Percentiles rank a stretch among this genome's conserved stretches.
phyloP scores from a whole-genome alignment of 2,113 vertebrate genomes.

The Atherinomorus stipes region DNA sequence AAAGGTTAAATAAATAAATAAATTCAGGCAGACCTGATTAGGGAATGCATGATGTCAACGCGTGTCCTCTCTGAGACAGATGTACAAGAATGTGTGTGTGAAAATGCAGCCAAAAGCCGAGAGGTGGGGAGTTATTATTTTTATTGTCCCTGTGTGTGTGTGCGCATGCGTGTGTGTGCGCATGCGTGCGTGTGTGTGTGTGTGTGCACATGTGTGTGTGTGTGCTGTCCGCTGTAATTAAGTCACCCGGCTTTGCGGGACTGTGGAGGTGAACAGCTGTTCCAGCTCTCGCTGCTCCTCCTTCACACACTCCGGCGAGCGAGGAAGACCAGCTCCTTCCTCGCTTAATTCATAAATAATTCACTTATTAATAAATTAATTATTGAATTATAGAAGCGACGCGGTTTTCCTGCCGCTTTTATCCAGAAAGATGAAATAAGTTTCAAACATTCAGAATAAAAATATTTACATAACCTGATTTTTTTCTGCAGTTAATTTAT shows the following conservation, averaged over 20 bases:
- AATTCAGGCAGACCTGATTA: too few relatives aligned
- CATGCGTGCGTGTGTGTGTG: too few relatives aligned
- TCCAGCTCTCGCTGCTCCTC: constrained; percentile 50
- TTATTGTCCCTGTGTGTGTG: too few relatives aligned
- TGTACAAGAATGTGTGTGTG: constrained; percentile 14
- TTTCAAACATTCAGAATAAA: not conserved
- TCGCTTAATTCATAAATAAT: constrained; percentile 22
- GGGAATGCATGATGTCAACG: too few relatives aligned
- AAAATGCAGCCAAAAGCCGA: constrained; percentile 50
- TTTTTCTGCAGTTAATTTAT: not conserved
- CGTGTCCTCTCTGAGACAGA: too few relatives aligned
- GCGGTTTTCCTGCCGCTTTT: not conserved
- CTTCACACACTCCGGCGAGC: constrained; percentile 19
- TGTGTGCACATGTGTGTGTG: constrained; percentile 14
- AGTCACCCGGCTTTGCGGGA: constrained; percentile 71
- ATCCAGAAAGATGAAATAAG: not conserved
- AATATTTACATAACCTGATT: too few relatives aligned
- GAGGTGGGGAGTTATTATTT: constrained; percentile 56
- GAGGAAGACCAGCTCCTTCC: constrained; percentile 7
- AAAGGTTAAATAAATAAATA: too few relatives aligned
- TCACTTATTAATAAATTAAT: constrained; percentile 11
- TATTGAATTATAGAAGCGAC: not conserved
- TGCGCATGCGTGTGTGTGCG: too few relatives aligned
- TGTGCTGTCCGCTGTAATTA: constrained; percentile 79
- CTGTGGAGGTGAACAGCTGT: constrained; percentile 79